A percentile compares a stretch with the other conserved stretches of the same genome.
Conservation (phyloP, 2,797 vertebrate genomes). For the Mormyrops boulengeri region DNA sequence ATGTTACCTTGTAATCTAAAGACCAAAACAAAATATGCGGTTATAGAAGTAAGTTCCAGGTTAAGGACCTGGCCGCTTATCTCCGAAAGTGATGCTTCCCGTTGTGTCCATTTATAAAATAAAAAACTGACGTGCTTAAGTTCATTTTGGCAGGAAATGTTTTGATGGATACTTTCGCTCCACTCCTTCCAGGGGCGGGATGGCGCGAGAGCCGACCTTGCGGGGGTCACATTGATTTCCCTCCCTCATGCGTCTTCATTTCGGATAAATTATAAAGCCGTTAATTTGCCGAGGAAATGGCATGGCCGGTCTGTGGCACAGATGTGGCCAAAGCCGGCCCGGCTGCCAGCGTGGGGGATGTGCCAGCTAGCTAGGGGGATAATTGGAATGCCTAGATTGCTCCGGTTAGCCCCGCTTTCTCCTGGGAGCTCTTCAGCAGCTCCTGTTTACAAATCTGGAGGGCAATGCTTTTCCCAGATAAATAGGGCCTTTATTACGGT, state of each 20-base stretch:
- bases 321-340: conserved; percentile 83
- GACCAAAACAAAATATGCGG: neutral
- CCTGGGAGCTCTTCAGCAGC: conserved; percentile 69
- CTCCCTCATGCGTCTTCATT: conserved; percentile 89
- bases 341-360: conserved; percentile 73
- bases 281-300: conserved; percentile 98
- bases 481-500: conserved; percentile 70
- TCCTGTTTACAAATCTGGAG: conserved; percentile 76
- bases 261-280: conserved; percentile 96
- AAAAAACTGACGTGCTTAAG: neutral
- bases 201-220: conserved; percentile 84
- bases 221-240: conserved; percentile 84
- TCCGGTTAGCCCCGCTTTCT: conserved; percentile 76
- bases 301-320: conserved; percentile 84
- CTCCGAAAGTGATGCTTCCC: neutral
- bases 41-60: neutral
- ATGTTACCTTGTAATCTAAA: neutral
- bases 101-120: neutral
- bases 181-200: neutral
- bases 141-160: neutral
- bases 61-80: neutral
- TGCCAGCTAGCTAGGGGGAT: conserved; percentile 66
- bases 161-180: neutral
- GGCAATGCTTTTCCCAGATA: conserved; percentile 73
- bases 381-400: conserved; percentile 77